Base-by-base conservation (phyloP, 64 coral and sea anemone genomes). In the Trachythela sp. region DNA sequence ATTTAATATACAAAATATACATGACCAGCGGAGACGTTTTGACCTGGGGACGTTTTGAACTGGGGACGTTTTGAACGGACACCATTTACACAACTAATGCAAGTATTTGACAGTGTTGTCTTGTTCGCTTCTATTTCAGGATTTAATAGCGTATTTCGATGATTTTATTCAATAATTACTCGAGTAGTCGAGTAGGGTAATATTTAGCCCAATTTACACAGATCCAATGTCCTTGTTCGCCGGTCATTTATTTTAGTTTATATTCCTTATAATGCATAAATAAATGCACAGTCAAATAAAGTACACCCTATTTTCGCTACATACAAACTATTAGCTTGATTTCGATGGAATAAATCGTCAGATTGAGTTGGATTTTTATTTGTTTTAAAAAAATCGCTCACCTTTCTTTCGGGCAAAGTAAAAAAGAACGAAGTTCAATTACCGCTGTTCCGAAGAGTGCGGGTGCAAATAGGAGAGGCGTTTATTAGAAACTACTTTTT, bases 331-430 rank as follows among this genome's bases (percentile, higher is more conserved):
- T 17, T 37, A 80, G 33, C 37, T 80, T 80, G 33, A 80, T 80
- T 39, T 17, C 8, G 1, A 36, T 9, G 37, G 6, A 30, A 80
- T 10, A 80, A 80, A 80, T 37, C 15, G 26, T 39, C 0, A 30
- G 75, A 80, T 80, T 30, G 75, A 80, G 15, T 4, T 17, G 75
- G 75, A 80, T 72, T 80, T 39, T 35, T 80, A 80, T 80, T 80
- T 37, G 75, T 80, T 80, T 2, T 80, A n/a, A 80, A 80, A 80
- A 35, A 36, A 39, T 37, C 37, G 2, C 30, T 80, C 75, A 80
- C 75, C 75, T 80, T 39, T 37, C 30, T 80, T 36, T 30, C 15
- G 75, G 75, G 37, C 31, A 80, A 39, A 80, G 35, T 8, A 29
- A 80, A 80, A 80, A 18, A 39, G 37, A 39, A 80, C 31, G 33